Conservation (phyloP, 2,113 vertebrate genomes). For the Hippolais icterina region DNA sequence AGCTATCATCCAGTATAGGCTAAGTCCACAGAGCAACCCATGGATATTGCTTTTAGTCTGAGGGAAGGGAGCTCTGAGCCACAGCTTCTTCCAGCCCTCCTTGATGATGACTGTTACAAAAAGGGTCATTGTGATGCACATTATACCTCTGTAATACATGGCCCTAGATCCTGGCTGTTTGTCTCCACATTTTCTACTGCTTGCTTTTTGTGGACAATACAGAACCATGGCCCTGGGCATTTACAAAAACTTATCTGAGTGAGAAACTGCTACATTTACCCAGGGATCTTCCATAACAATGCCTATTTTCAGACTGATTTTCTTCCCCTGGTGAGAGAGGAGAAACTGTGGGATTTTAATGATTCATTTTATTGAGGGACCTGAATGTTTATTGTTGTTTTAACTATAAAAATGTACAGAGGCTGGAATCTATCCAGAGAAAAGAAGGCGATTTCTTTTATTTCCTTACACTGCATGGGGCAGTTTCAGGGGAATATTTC, state of each 20-base stretch:
- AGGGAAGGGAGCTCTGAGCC: not conserved
- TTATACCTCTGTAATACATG: not conserved
- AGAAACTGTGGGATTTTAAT: slow-evolving; percentile 9
- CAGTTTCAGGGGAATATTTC: not conserved
- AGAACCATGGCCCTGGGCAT: not conserved
- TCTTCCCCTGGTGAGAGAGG: slow-evolving; percentile 10
- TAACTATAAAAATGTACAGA: slow-evolving; percentile 29
- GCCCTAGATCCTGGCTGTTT: not conserved
- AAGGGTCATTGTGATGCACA: not conserved
- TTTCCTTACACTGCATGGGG: not conserved
- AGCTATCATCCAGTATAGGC: not conserved
- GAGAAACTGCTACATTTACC: not conserved
- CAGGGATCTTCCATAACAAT: not conserved
- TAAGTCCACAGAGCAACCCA: not conserved
- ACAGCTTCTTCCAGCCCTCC: not conserved
- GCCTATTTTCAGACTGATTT: slow-evolving; percentile 6
- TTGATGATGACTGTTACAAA: not conserved
- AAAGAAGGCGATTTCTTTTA: not conserved
- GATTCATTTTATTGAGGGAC: slow-evolving; percentile 9
- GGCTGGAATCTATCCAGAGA: slow-evolving; percentile 20
- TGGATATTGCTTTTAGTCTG: not conserved
- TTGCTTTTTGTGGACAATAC: not conserved
- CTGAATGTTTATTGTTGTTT: slow-evolving; percentile 47
- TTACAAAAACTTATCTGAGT: not conserved
- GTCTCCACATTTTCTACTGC: not conserved